Evolutionary conservation across 2,113 vertebrate genomes (phyloP).

Genomic region (Coptodon rendalli): DNA sequence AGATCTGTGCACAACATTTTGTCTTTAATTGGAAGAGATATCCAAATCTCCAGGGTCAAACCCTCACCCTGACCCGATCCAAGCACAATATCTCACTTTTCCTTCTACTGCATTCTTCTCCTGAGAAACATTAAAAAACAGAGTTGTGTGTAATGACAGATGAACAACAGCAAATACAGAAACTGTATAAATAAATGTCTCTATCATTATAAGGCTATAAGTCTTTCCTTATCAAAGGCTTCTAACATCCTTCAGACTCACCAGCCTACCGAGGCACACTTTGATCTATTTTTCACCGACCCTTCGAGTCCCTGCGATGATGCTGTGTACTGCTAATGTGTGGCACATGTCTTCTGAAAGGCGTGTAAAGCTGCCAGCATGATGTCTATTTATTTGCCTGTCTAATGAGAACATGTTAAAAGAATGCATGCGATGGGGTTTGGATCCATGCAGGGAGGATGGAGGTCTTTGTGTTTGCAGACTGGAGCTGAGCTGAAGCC

Average conservation of each 20-base stretch:
- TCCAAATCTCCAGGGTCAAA: not conserved
- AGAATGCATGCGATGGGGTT: not conserved
- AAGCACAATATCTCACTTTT: not conserved
- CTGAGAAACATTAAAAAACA: not conserved
- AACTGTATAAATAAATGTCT: not conserved
- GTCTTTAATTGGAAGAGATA: not conserved
- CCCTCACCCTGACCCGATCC: not conserved
- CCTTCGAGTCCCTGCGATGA: not conserved
- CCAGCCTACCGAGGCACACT: not conserved
- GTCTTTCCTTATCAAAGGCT: not conserved
- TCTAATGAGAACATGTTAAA: not conserved
- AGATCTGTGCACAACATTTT: not conserved
- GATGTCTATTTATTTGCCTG: not conserved
- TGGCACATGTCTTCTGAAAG: not conserved
- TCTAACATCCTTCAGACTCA: not conserved
- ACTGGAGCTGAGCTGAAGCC: not conserved
- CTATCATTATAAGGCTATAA: not conserved
- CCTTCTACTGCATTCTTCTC: not conserved
- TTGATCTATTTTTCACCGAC: not conserved
- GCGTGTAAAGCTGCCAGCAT: not conserved
- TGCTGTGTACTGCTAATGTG: not conserved
- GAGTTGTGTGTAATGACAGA: not conserved
- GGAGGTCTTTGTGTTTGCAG: not conserved
- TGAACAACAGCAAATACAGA: not conserved
- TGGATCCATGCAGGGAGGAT: not conserved